Percentiles rank a stretch among this genome's conserved stretches.
Evolutionary conservation across 2,113 vertebrate genomes (phyloP).

Genomic region (Mastomys natalensis): DNA sequence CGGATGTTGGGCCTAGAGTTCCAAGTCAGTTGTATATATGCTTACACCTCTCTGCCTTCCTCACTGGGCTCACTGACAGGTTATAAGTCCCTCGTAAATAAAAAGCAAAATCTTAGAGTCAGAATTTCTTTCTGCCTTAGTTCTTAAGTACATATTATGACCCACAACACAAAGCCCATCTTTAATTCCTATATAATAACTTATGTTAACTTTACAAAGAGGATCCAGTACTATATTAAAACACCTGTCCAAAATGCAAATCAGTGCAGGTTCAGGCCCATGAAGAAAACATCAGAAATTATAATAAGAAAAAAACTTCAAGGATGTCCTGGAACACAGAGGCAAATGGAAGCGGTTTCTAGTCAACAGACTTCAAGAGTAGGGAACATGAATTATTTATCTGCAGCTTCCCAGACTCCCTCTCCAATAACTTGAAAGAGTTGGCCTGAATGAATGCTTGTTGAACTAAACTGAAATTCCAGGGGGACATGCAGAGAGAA

Average conservation of each 20-base stretch:
- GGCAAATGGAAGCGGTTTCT: not conserved
- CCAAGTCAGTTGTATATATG: not conserved
- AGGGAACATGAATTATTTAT: not conserved
- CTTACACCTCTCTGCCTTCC: not conserved
- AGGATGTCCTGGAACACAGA: not conserved
- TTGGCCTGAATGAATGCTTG: not conserved
- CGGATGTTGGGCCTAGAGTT: not conserved
- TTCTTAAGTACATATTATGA: not conserved
- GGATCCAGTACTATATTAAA: not conserved
- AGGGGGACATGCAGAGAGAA: not conserved
- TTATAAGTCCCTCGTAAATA: not conserved
- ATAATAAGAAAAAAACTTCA: not conserved
- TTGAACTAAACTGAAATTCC: conserved; percentile 6
- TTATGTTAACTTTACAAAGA: not conserved
- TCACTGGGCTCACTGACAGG: not conserved
- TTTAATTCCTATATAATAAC: conserved; percentile 3
- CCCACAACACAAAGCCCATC: not conserved
- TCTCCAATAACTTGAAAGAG: conserved; percentile 19
- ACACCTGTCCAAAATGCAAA: not conserved
- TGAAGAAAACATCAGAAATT: not conserved
- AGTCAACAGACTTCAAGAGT: not conserved
- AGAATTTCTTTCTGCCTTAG: not conserved
- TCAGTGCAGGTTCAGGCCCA: not conserved
- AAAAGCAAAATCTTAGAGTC: not conserved
- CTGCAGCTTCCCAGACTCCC: not conserved